Percentiles rank a stretch among this genome's conserved stretches.
phyloP scores from a whole-genome alignment of 2,797 vertebrate species.

The Tauraco hartlaubi region DNA sequence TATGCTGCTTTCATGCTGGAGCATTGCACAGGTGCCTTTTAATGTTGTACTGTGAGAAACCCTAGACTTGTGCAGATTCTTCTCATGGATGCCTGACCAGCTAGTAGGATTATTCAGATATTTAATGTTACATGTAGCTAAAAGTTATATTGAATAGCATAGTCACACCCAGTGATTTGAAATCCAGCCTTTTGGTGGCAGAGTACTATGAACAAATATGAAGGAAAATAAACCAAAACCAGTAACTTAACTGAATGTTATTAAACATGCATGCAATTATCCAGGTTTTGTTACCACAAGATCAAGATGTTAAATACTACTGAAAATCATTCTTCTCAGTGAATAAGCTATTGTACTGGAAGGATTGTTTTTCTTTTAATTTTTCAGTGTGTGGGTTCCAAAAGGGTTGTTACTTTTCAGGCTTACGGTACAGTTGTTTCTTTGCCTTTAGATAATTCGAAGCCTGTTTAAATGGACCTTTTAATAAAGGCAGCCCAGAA shows the following conservation, averaged over 20 bases:
- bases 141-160: not conserved
- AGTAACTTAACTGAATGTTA: not conserved
- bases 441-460: not conserved
- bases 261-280: not conserved
- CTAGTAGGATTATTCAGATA: not conserved
- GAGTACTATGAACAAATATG: not conserved
- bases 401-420: not conserved
- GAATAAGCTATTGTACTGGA: not conserved
- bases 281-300: not conserved
- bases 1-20: not conserved
- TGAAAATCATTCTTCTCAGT: not conserved
- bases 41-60: not conserved
- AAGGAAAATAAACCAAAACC: not conserved
- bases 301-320: not conserved
- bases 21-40: not conserved
- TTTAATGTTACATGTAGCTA: not conserved
- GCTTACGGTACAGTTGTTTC: not conserved
- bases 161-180: not conserved
- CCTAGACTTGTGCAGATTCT: not conserved
- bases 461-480: not conserved
- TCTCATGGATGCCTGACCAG: not conserved
- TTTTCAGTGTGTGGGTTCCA: not conserved
- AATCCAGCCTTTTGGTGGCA: not conserved
- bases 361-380: not conserved
- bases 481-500: not conserved